A percentile compares a stretch with the other conserved stretches of the same genome.
Evolutionary conservation across 2,888 invertebrate species (phyloP).

Genomic region (Sphaeridia pumilis): DNA sequence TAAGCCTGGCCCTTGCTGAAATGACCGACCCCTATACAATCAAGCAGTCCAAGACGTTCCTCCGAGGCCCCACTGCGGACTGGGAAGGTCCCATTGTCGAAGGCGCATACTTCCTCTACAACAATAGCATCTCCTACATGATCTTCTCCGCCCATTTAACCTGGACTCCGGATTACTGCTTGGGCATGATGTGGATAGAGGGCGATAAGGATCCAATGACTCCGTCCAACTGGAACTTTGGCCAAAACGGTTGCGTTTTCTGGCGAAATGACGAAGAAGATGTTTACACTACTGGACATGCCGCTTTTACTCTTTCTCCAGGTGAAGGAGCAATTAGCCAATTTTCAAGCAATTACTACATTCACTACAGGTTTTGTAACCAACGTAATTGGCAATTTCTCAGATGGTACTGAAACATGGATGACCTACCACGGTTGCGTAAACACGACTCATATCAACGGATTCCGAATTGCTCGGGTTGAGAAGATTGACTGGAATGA

Average conservation of each 20-base stretch:
- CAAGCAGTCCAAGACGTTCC: conserved; percentile 8
- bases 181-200: conserved; percentile 20
- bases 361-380: conserved; percentile 20
- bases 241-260: conserved; percentile 18
- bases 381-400: not conserved
- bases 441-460: conserved; percentile 1
- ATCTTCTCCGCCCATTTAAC: conserved; percentile 24
- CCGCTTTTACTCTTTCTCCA: conserved; percentile 23
- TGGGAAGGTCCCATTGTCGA: conserved; percentile 24
- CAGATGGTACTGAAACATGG: conserved; percentile 24
- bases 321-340: conserved; percentile 8
- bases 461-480: conserved; percentile 17
- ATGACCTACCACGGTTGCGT: conserved; percentile 20
- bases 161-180: conserved; percentile 22
- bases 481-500: conserved; percentile 23
- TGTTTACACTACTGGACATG: conserved; percentile 25
- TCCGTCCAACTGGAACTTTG: conserved; percentile 23
- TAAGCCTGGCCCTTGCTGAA: conserved; percentile 16
- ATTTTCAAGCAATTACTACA: not conserved
- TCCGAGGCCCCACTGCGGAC: conserved; percentile 15
- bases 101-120: conserved; percentile 27
- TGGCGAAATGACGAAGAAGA: conserved; percentile 22
- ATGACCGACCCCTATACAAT: conserved; percentile 19
- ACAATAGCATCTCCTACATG: conserved; percentile 18
- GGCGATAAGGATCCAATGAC: conserved; percentile 19